Conservation (phyloP, 2,797 vertebrate species). For the Enteromius viviparus region DNA sequence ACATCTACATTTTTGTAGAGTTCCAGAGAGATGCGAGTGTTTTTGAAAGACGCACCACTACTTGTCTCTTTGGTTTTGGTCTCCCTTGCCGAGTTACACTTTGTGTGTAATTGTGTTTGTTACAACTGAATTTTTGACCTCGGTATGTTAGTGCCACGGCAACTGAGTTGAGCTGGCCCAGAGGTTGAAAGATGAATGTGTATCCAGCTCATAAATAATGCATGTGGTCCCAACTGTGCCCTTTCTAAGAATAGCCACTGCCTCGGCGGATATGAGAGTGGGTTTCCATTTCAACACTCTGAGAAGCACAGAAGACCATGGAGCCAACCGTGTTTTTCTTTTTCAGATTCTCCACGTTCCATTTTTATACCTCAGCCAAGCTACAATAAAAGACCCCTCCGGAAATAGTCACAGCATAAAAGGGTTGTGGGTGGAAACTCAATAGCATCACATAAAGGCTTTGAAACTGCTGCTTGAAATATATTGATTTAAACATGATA, state of each 20-base stretch:
- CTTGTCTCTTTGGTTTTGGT: constrained; percentile 4
- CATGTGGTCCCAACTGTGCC: constrained; percentile 70
- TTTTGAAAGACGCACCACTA: constrained; percentile 30
- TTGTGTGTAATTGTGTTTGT: constrained; percentile 60
- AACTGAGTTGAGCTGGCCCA: constrained; percentile 67
- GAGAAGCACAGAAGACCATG: constrained; percentile 61
- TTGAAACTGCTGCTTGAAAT: constrained; percentile 34
- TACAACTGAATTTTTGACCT: constrained; percentile 54
- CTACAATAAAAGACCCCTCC: constrained; percentile 16
- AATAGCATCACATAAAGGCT: constrained; percentile 23
- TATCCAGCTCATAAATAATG: constrained; percentile 76
- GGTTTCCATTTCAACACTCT: constrained; percentile 68
- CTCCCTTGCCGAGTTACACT: constrained; percentile 42
- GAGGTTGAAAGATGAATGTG: constrained; percentile 75
- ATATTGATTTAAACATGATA: constrained; percentile 45
- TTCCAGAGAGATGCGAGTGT: constrained; percentile 12
- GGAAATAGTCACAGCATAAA: constrained; percentile 3
- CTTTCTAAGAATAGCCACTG: constrained; percentile 74
- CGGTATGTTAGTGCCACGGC: constrained; percentile 41
- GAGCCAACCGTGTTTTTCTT: constrained; percentile 41
- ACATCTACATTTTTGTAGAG: constrained; percentile 26
- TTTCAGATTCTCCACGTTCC: constrained; percentile 25
- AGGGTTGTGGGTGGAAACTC: constrained; percentile 32
- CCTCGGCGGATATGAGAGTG: constrained; percentile 62
- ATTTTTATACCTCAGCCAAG: constrained; percentile 9